Evolutionary conservation across 2,888 invertebrate species (phyloP).

Genomic region (Calameuta filiformis): DNA sequence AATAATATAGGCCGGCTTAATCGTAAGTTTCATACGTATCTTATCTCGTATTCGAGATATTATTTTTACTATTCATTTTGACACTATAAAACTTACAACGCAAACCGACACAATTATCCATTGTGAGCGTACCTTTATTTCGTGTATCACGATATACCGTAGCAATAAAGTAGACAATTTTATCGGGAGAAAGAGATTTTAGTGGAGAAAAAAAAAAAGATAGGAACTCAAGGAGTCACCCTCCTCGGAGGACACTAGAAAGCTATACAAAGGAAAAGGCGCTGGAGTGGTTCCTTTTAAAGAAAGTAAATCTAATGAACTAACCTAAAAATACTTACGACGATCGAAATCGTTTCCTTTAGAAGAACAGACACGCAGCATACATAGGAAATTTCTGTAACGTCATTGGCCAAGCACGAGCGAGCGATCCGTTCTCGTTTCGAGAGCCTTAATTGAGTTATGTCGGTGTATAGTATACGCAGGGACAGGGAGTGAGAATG

Average conservation of each 20-base stretch:
- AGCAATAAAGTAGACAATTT: too few species aligned
- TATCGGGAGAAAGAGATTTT: too few species aligned
- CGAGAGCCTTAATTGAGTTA: conserved; percentile 2
- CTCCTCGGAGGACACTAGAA: neutral
- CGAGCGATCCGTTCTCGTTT: neutral
- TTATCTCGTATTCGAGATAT: neutral
- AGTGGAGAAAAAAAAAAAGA: too few species aligned
- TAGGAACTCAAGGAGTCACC: neutral
- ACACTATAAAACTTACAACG: neutral
- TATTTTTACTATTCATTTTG: too few species aligned
- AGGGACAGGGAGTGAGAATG: neutral
- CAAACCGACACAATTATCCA: neutral
- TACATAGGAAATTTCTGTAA: neutral
- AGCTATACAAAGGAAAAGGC: neutral
- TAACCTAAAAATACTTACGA: neutral
- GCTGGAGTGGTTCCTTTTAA: neutral
- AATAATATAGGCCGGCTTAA: neutral
- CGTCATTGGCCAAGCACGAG: neutral
- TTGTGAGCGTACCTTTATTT: neutral
- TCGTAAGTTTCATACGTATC: neutral
- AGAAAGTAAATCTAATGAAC: neutral
- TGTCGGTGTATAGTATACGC: neutral
- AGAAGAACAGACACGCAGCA: neutral
- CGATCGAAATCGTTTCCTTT: neutral
- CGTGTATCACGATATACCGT: neutral